Evolutionary conservation across 2,113 vertebrate genomes (phyloP).

Genomic region (Phaethon lepturus): DNA sequence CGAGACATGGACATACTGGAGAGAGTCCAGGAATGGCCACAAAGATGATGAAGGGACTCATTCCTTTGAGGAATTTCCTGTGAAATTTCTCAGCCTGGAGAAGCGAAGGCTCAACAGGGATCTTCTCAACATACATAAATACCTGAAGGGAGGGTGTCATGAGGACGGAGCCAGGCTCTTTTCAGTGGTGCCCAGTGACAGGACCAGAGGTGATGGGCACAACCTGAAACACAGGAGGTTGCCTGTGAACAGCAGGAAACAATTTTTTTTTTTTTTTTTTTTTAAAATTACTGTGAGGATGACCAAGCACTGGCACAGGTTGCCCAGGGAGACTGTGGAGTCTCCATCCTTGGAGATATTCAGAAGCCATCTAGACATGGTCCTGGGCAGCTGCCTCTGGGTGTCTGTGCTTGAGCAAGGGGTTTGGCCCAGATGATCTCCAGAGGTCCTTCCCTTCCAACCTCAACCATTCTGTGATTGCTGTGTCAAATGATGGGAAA

Average conservation of each 20-base stretch:
- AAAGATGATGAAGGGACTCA: neutral
- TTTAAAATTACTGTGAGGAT: neutral
- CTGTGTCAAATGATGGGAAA: neutral
- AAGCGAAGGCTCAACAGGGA: neutral
- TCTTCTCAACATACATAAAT: neutral
- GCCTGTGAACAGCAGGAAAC: neutral
- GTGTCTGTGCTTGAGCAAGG: neutral
- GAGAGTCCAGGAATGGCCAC: neutral
- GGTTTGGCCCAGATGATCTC: neutral
- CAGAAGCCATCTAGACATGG: rapidly evolving
- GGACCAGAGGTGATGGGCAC: neutral
- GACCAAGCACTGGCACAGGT: neutral
- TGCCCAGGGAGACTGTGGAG: neutral
- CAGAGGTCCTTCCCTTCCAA: neutral
- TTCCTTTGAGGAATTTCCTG: neutral
- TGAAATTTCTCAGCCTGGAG: neutral
- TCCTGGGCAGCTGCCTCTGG: neutral
- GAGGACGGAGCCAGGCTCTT: neutral
- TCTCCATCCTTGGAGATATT: neutral
- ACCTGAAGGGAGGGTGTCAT: neutral
- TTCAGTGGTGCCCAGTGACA: neutral
- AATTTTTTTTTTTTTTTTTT: neutral
- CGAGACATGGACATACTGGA: neutral
- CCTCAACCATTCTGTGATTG: neutral
- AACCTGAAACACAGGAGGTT: neutral